Conservation (phyloP, 92 coral and sea anemone genomes). For the Zoanthus solanderi region DNA sequence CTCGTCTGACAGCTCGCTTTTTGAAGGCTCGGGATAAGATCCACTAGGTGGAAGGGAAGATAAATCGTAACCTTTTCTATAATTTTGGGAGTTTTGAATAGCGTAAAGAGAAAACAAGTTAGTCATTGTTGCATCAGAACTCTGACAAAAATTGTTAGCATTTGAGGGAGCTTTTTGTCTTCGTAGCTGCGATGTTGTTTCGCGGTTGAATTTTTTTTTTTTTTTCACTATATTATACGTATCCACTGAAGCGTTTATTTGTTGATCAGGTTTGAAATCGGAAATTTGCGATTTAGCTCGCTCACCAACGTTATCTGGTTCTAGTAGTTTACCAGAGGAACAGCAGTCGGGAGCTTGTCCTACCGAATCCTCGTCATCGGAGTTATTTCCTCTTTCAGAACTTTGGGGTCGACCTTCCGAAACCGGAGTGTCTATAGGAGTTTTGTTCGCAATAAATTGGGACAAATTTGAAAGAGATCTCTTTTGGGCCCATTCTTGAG, state of each 20-base stretch:
- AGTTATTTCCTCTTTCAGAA: background rate
- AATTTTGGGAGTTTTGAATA: constrained; percentile 70
- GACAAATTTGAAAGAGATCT: constrained; percentile 65
- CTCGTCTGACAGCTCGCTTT: constrained; percentile 44
- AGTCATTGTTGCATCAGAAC: background rate
- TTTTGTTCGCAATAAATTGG: constrained; percentile 66
- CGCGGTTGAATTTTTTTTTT: background rate
- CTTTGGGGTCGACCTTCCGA: constrained; percentile 14
- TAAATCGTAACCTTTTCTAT: constrained; percentile 76
- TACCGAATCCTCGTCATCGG: background rate
- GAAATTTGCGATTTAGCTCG: background rate
- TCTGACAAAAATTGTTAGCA: background rate
- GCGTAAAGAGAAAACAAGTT: constrained; percentile 74
- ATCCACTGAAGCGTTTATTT: constrained; percentile 23
- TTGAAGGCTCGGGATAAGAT: constrained; percentile 74
- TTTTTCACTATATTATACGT: background rate
- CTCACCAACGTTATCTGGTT: background rate
- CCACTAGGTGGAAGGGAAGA: constrained; percentile 82
- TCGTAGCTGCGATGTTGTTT: constrained; percentile 12
- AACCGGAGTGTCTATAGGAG: constrained; percentile 35
- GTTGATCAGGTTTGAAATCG: constrained; percentile 4
- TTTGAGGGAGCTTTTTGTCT: constrained; percentile 19
- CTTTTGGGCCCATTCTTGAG: constrained; percentile 81
- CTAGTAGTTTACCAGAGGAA: background rate
- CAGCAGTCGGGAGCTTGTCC: background rate